Conservation (phyloP, 2,888 invertebrate species). For the Coronaproctus castanopsis region DNA sequence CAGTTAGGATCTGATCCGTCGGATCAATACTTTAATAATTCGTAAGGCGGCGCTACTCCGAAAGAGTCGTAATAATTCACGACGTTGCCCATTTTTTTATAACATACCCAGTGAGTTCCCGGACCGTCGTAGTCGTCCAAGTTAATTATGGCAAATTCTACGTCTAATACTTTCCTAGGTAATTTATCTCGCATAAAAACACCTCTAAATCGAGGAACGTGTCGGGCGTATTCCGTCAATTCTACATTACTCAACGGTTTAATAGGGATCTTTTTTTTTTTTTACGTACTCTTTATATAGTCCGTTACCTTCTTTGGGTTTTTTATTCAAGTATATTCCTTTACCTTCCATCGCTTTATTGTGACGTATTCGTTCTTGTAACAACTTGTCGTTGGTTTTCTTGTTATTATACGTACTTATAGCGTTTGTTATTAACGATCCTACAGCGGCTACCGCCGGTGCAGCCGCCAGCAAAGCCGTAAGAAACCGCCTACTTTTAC, state of each 20-base stretch:
- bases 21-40: constrained; percentile 4
- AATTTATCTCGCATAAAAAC: constrained; percentile 25
- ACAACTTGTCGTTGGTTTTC: constrained; percentile 1
- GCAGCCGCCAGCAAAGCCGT: not conserved
- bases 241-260: constrained; percentile 17
- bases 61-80: constrained; percentile 26
- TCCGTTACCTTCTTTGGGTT: not conserved
- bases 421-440: not conserved
- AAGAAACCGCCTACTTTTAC: not conserved
- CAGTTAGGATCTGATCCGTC: not conserved
- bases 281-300: not conserved
- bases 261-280: constrained; percentile 2
- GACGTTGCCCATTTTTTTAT: constrained; percentile 22
- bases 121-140: constrained; percentile 20
- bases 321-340: not conserved
- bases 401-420: not conserved
- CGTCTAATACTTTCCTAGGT: constrained; percentile 19
- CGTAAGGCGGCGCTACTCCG: constrained; percentile 23
- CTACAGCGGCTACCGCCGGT: not conserved
- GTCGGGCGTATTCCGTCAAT: constrained; percentile 16
- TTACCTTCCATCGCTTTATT: not conserved
- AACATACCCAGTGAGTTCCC: constrained; percentile 26
- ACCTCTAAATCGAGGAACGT: constrained; percentile 19
- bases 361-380: not conserved
- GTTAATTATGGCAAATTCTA: constrained; percentile 23